Base-by-base conservation (phyloP, 2,888 invertebrate genomes). In the Idaea dimidiata region DNA sequence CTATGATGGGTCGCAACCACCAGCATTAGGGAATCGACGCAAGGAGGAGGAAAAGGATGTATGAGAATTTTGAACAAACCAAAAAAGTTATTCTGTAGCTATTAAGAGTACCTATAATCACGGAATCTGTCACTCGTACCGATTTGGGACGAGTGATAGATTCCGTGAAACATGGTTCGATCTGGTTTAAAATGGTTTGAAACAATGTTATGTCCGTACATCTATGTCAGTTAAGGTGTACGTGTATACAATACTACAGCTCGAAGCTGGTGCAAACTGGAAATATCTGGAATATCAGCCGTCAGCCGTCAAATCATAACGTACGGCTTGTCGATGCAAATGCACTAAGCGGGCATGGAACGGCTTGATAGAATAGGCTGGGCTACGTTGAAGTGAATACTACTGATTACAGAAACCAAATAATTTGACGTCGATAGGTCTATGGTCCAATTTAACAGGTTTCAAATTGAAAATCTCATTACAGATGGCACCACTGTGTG, bases 261-360 rank as follows among this genome's bases (percentile, higher is more conserved):
- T 43, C 14, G 61, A 32, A 68, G 67, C 71, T 70, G 71, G 68
- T 68, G 62, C 43, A 68, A 66, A 71, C 71, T 71, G 66, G 70
- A 67, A 68, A 66, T 69, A 73, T 70, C 68, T 64, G 60, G 61
- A 66, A 43, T 43, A 43, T 43, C 43, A 43, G 43, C 43, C 43
- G 43, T 43, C 43, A 67, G 66, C 72, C 77, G 72, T 80, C 78
- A 80, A 76, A 79, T 75, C 70, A 59, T 57, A 68, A 66, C 69
- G 68, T 63, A 70, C 67, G 67, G 63, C 59, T 67, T 63, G 64
- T 63, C 66, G 70, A 78, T 80, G 79, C 75, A 79, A 78, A 78
- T 79, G 75, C 70, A 69, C 69, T 71, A 72, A 75, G 67, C 67
- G 72, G 10, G 43, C 5, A 43, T 43, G 43, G 43, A 43, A 43